Evolutionary conservation across 2,888 invertebrate genomes (phyloP).

Genomic region (Drosophila ustulata): DNA sequence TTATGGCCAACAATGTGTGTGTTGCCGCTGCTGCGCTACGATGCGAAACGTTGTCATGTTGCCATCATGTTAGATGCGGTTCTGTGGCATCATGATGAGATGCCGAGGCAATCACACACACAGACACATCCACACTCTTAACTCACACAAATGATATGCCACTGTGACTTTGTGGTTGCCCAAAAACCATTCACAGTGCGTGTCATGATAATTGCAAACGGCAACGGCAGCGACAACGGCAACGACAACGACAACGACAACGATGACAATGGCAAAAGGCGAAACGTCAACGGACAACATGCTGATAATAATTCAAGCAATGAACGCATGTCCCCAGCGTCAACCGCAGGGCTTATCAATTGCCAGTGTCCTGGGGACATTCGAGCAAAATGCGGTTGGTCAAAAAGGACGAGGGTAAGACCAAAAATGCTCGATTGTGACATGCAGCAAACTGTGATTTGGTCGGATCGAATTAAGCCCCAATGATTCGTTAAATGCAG

Average conservation of each 20-base stretch:
- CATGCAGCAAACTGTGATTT: slow-evolving; percentile 42
- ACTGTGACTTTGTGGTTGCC: slow-evolving; percentile 64
- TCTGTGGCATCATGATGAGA: slow-evolving; percentile 75
- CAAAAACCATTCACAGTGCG: slow-evolving; percentile 54
- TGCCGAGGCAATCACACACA: slow-evolving; percentile 58
- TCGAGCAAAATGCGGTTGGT: slow-evolving; percentile 18
- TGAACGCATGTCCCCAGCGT: slow-evolving; percentile 39
- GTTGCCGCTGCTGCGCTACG: slow-evolving; percentile 42
- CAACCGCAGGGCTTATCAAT: slow-evolving; percentile 54
- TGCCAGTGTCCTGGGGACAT: slow-evolving; percentile 33
- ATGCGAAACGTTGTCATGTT: slow-evolving; percentile 58
- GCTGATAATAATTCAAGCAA: slow-evolving; percentile 77
- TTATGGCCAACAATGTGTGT: slow-evolving; percentile 33
- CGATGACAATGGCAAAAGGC: slow-evolving; percentile 19
- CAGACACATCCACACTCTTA: slow-evolving; percentile 12
- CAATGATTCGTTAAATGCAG: slow-evolving; percentile 74
- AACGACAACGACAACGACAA: slow-evolving; percentile 26
- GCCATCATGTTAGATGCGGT: slow-evolving; percentile 73
- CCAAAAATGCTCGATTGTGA: slow-evolving; percentile 12
- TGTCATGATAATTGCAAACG: slow-evolving; percentile 77
- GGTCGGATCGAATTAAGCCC: slow-evolving; percentile 62
- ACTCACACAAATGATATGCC: slow-evolving; percentile 51
- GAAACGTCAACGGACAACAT: slow-evolving; percentile 64
- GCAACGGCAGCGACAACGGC: slow-evolving; percentile 26
- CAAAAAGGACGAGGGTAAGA: slow-evolving; percentile 22